Evolutionary conservation across 2,113 vertebrate species (phyloP).

Genomic region (Hypocryptadius cinnamomeus): DNA sequence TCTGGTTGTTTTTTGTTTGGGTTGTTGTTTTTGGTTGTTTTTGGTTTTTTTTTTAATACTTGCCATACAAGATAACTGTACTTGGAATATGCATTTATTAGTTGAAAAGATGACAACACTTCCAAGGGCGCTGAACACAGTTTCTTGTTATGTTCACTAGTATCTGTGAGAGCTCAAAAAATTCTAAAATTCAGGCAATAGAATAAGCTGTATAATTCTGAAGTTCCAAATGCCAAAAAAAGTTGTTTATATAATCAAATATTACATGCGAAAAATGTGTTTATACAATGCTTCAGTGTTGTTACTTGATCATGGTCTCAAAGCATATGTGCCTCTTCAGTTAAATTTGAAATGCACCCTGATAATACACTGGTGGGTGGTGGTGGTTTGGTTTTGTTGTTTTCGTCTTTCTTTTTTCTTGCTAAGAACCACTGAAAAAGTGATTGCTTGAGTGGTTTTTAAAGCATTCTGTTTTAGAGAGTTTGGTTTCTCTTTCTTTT

Average conservation of each 20-base stretch:
- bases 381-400: neutral
- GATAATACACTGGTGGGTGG: neutral
- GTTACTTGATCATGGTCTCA: neutral
- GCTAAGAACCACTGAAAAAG: neutral
- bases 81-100: neutral
- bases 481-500: neutral
- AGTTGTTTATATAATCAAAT: neutral
- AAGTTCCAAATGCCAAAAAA: neutral
- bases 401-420: neutral
- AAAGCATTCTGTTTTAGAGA: neutral
- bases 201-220: neutral
- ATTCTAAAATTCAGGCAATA: neutral
- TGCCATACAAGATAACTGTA: neutral
- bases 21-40: neutral
- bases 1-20: neutral
- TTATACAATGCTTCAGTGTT: neutral
- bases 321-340: neutral
- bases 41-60: neutral
- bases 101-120: neutral
- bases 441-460: neutral
- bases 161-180: neutral
- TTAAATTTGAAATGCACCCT: neutral
- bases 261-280: neutral
- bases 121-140: neutral
- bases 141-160: neutral